Base-by-base conservation (phyloP, 2,888 invertebrate genomes). In the Magallana nippona region DNA sequence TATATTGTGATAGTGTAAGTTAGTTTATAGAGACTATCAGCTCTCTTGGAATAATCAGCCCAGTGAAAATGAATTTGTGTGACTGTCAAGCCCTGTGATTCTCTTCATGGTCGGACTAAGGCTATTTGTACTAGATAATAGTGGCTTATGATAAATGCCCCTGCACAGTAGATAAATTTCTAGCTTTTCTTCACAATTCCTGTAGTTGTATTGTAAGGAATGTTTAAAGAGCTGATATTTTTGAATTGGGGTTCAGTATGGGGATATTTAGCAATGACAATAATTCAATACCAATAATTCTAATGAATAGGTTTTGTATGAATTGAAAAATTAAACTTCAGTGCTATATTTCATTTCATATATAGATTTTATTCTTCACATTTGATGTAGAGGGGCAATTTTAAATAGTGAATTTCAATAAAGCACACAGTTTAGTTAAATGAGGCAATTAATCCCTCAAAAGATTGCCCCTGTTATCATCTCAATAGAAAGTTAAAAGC, bases 401-500 rank as follows among this genome's bases (percentile, higher is more conserved):
- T 27, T 32, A 15, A 13, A 32, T 27, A 71, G 32, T 27, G 71
- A 13, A 15, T 71, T 71, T 71, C 71, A 27, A 71, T 32, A 15
- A 22, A 71, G 10, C 71, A 27, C 15, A 27, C 27, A 27, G 27
- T 71, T 71, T 71, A 71, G 71, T 22, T 71, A 71, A 71, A 71
- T 71, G 71, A 71, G 27, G 27, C 71, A 71, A 71, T 71, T 71
- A 71, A 71, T 27, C 71, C 71, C 71, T 71, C 71, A 71, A 71
- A 71, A 13, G 17, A 22, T 32, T 13, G 17, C 71, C 71, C 32
- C 71, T 71, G 71, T 71, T 71, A 71, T 71, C 71, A 22, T 71
- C 71, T 71, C 71, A 71, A 71, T 71, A 71, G 71, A 71, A 71
- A 71, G 71, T 71, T 71, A 71, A 71, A 71, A 71, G 71, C 71